Conservation (phyloP, 2,888 invertebrate genomes). For the Spialia ferax region DNA sequence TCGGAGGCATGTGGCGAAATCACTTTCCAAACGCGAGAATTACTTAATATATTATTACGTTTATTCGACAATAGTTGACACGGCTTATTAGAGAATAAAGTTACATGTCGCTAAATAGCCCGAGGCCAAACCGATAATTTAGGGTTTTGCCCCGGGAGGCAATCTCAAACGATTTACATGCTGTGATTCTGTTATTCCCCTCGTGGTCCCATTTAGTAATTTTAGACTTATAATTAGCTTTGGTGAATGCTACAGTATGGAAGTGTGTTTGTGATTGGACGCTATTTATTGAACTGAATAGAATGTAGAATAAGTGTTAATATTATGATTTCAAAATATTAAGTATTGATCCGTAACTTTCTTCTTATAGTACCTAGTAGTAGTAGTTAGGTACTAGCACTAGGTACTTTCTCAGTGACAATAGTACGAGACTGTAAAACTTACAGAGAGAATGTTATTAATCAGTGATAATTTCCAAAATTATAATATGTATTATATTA, state of each 20-base stretch:
- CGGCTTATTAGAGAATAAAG: slow-evolving; percentile 79
- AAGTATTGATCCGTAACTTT: no score
- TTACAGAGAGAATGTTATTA: no score
- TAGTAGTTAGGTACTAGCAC: no score
- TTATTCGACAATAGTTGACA: slow-evolving; percentile 68
- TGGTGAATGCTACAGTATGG: slow-evolving; percentile 32
- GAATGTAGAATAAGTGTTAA: not conserved
- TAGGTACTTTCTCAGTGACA: no score
- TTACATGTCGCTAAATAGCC: slow-evolving; percentile 75
- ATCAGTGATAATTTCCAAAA: no score
- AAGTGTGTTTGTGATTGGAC: slow-evolving; percentile 4
- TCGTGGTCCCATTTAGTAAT: slow-evolving; percentile 57
- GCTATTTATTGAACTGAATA: slow-evolving; percentile 9
- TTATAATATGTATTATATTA: not conserved
- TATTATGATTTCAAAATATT: no score
- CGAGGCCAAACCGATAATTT: slow-evolving; percentile 80
- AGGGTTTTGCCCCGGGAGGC: slow-evolving; percentile 67
- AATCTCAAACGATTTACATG: slow-evolving; percentile 67
- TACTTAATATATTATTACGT: slow-evolving; percentile 52
- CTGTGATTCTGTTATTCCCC: slow-evolving; percentile 61
- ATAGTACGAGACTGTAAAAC: no score
- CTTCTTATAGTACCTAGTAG: no score
- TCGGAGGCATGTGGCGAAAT: slow-evolving; percentile 64
- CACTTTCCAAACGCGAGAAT: slow-evolving; percentile 51
- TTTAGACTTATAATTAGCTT: slow-evolving; percentile 64